Evolutionary conservation across 2,797 vertebrate species (phyloP).

Genomic region (Enteromius afrohamiltoni): DNA sequence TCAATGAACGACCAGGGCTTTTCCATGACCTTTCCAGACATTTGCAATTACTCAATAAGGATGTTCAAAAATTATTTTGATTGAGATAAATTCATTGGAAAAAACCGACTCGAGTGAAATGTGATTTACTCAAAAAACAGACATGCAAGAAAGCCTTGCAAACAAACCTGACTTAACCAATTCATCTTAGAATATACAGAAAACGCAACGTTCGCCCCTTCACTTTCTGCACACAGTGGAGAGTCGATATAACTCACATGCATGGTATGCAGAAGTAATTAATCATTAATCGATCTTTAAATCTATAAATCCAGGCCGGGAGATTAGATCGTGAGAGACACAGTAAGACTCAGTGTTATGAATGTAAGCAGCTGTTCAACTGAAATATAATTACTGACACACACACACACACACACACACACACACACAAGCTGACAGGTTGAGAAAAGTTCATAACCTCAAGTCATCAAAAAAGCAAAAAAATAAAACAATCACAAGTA

Average conservation of each 20-base stretch:
- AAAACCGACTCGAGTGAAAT: too few relatives aligned
- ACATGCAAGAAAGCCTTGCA: neutral
- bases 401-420: slow-evolving; percentile 7
- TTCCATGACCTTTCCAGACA: neutral
- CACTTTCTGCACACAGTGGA: neutral
- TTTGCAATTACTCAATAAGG: neutral
- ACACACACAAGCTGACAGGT: slow-evolving; percentile 29
- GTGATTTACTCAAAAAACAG: neutral
- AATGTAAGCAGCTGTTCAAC: slow-evolving; percentile 38
- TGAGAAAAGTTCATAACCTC: slow-evolving; percentile 27
- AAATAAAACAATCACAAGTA: neutral
- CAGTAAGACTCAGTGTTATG: slow-evolving; percentile 3
- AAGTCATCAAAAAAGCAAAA: neutral
- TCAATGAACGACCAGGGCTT: neutral
- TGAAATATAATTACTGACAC: slow-evolving; percentile 32
- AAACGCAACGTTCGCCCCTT: neutral
- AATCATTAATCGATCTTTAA: neutral
- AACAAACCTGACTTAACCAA: neutral
- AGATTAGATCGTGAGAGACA: neutral
- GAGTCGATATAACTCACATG: neutral
- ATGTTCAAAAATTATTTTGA: neutral
- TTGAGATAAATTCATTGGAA: neutral
- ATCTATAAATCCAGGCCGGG: slow-evolving; percentile 6
- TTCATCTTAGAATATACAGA: neutral
- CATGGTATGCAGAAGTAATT: neutral